These are phyloP conservation scores for Drosophila tanythrix DNA, from an alignment of 2,888 invertebrate genomes.

Conservation along the genomic window DNA sequence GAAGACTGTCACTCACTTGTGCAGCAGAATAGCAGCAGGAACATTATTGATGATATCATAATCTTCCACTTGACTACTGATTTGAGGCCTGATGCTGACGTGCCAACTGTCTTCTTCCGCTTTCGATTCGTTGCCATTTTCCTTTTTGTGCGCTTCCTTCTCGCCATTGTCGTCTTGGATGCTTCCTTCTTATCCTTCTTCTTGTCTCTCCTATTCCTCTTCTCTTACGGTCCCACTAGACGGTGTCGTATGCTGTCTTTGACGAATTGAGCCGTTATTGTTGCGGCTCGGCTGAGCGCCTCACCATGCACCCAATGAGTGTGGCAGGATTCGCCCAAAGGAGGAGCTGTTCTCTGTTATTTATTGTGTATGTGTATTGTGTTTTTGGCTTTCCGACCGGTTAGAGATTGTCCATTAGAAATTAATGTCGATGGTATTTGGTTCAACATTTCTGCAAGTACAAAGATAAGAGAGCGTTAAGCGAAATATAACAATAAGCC, in stretches of 20 bases:
- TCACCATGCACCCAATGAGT: slow-evolving; percentile 34
- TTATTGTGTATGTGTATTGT: slow-evolving; percentile 46
- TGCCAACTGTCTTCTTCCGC: slow-evolving; percentile 75
- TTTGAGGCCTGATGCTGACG: slow-evolving; percentile 69
- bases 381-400: slow-evolving; percentile 31
- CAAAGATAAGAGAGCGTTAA: slow-evolving; percentile 38
- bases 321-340: slow-evolving; percentile 30
- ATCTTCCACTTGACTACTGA: slow-evolving; percentile 84
- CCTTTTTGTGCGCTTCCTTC: slow-evolving; percentile 46
- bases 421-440: slow-evolving; percentile 47
- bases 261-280: slow-evolving; percentile 63
- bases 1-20: slow-evolving; percentile 81
- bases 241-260: slow-evolving; percentile 15
- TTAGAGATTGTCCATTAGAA: slow-evolving; percentile 52
- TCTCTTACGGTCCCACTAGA: neutral
- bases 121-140: slow-evolving; percentile 71
- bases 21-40: slow-evolving; percentile 80
- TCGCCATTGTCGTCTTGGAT: slow-evolving; percentile 6
- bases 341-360: slow-evolving; percentile 40
- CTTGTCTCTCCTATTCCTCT: neutral
- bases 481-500: slow-evolving; percentile 38
- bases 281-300: slow-evolving; percentile 46
- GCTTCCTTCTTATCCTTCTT: neutral
- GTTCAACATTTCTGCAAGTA: slow-evolving; percentile 48
- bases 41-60: slow-evolving; percentile 84